Evolutionary conservation across 2,888 invertebrate genomes (phyloP), one percentile per base, ranked within the genome.

Genomic region (Microctonus brassicae): DNA sequence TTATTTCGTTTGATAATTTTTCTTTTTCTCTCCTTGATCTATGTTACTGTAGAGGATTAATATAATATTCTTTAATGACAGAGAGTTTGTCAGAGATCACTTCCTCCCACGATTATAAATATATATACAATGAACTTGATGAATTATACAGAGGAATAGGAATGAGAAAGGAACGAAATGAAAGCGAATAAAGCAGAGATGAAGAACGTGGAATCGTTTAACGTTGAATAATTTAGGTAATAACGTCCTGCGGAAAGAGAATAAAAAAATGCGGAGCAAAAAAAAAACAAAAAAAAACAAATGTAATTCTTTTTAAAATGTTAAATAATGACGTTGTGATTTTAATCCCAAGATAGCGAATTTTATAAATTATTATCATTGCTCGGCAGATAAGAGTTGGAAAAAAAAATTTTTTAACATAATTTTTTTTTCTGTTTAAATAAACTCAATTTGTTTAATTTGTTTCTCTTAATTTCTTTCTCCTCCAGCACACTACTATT

Each of bases 211-310:
- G 55, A 36, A 63, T 68, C 34, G 34, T 67, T 63, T 67, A 63
- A 52, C 66, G 70, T 71, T 75, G 75, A 73, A 75, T 75, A 64
- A 75, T 75, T 75, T 73, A 73, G 60, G 17, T 67, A 71, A 75
- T 75, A 73, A 68, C 61, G 60, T 60, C 60, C 47, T 17, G 47
- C 17, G 17, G 6, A 47, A 47, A 17, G 29, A 29, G 7, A 29
- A 29, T 29, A 29, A 29, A 5, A 29, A 29, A 29, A 5, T 29
- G 29, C 7, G 3, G 29, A 29, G 3, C 7, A 29, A 29, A 5
- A 29, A 29, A 29, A 5, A 29, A 29, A 29, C 7, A 5, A 29
- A 29, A 29, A 29, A 5, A 5, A 29, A 29, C 7, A 29, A 29
- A 29, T 29, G 3, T 29, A 5, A 29, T 55, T 52, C 1, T 20